A percentile compares a stretch with the other conserved stretches of the same genome.
phyloP scores from a whole-genome alignment of 1,140 invertebrate genomes.

The Eueides isabella region DNA sequence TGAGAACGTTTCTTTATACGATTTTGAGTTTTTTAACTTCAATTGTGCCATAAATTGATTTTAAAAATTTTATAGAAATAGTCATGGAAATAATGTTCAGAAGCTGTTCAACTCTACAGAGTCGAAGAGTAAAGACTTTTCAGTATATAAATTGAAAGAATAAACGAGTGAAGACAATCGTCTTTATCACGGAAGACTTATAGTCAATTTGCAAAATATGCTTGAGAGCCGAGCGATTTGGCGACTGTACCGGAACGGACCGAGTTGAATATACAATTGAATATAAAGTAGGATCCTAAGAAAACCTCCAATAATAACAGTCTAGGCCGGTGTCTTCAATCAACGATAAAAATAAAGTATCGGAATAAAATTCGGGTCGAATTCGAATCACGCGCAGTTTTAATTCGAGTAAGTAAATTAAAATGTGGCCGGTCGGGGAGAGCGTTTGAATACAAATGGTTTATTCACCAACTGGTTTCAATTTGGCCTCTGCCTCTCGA shows the following conservation, averaged over 20 bases:
- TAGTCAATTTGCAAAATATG: constrained; percentile 62
- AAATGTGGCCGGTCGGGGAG: constrained; percentile 68
- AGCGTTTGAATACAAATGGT: constrained; percentile 79
- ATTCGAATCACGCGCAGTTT: constrained; percentile 79
- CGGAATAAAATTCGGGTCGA: constrained; percentile 55
- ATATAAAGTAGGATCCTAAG: constrained; percentile 40
- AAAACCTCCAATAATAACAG: constrained; percentile 55
- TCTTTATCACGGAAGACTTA: constrained; percentile 58
- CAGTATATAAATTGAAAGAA: constrained; percentile 62
- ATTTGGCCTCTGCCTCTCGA: constrained; percentile 52
- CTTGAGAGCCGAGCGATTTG: constrained; percentile 43
- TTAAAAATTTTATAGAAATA: constrained; percentile 21
- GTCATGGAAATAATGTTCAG: constrained; percentile 27
- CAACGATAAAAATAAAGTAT: constrained; percentile 77
- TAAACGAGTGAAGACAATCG: constrained; percentile 57
- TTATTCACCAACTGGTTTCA: constrained; percentile 68
- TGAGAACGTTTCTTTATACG: background rate
- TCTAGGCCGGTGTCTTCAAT: constrained; percentile 59
- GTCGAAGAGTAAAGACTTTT: constrained; percentile 31
- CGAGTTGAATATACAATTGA: constrained; percentile 57
- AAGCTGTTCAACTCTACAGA: constrained; percentile 23
- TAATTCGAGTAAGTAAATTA: constrained; percentile 81
- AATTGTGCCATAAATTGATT: constrained; percentile 23
- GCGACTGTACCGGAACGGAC: constrained; percentile 44
- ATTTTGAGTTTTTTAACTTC: background rate